Percentiles rank a stretch among this genome's conserved stretches.
Conservation (phyloP, 2,797 vertebrate genomes). For the Notoglanidium macrostoma region DNA sequence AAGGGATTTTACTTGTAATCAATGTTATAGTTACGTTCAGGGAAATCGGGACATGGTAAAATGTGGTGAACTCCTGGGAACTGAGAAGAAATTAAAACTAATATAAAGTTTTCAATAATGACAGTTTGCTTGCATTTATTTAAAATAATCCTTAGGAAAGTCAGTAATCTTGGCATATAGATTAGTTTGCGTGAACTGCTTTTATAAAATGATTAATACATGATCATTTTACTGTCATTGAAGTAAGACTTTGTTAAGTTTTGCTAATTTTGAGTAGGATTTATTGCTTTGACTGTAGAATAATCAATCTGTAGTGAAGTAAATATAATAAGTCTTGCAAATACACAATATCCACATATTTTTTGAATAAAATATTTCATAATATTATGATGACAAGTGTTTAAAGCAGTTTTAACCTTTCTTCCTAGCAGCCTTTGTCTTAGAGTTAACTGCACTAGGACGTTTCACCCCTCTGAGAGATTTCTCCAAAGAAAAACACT, state of each 20-base stretch:
- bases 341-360: no score
- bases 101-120: background rate
- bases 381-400: no score
- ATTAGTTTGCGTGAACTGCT: background rate
- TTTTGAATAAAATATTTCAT: no score
- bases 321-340: no score
- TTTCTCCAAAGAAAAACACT: background rate
- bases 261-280: no score
- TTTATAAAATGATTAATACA: background rate
- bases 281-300: no score
- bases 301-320: no score
- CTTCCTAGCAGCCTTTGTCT: background rate
- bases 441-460: background rate
- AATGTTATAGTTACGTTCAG: background rate
- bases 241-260: background rate
- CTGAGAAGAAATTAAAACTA: background rate
- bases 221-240: background rate
- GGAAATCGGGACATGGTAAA: background rate
- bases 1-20: background rate
- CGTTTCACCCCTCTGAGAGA: background rate
- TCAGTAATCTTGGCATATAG: background rate
- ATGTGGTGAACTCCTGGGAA: background rate
- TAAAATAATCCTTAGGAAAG: background rate
- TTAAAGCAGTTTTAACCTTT: background rate
- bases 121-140: background rate